Evolutionary conservation across 2,113 vertebrate genomes (phyloP).

Genomic region (Arenaria interpres): DNA sequence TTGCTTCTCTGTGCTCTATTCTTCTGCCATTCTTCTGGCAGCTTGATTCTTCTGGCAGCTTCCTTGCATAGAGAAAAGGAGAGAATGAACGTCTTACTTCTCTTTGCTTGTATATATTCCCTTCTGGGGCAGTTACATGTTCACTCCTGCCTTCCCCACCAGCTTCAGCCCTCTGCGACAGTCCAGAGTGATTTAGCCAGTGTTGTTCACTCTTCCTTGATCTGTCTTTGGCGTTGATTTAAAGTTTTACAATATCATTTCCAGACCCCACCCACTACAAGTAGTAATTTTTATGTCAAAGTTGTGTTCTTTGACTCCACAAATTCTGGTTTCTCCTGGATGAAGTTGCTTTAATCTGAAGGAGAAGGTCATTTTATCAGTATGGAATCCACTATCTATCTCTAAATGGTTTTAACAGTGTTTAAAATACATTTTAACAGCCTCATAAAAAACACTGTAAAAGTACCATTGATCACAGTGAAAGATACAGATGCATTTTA

Average conservation of each 20-base stretch:
- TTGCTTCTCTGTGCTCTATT: background rate
- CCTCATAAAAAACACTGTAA: conserved; percentile 45
- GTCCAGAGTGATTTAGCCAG: background rate
- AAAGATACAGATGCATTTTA: conserved; percentile 61
- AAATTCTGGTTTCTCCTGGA: conserved; percentile 5
- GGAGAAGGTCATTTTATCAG: conserved; percentile 45
- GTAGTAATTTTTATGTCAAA: background rate
- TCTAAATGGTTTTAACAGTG: conserved; percentile 51
- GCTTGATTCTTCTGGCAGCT: background rate
- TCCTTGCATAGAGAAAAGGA: background rate
- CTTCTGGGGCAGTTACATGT: background rate
- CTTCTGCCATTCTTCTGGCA: background rate
- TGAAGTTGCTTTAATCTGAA: background rate
- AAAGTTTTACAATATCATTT: background rate
- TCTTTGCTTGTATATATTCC: background rate
- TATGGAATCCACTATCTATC: background rate
- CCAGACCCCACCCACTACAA: background rate
- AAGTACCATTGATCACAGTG: conserved; percentile 46
- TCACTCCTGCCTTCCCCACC: background rate
- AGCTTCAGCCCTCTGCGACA: background rate
- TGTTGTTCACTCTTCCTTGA: background rate
- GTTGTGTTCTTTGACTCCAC: background rate
- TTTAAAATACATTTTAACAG: conserved; percentile 67
- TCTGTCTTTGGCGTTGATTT: background rate
- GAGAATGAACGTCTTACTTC: background rate